phyloP scores from a whole-genome alignment of 1,140 invertebrate species.

The Drosophila orena region DNA sequence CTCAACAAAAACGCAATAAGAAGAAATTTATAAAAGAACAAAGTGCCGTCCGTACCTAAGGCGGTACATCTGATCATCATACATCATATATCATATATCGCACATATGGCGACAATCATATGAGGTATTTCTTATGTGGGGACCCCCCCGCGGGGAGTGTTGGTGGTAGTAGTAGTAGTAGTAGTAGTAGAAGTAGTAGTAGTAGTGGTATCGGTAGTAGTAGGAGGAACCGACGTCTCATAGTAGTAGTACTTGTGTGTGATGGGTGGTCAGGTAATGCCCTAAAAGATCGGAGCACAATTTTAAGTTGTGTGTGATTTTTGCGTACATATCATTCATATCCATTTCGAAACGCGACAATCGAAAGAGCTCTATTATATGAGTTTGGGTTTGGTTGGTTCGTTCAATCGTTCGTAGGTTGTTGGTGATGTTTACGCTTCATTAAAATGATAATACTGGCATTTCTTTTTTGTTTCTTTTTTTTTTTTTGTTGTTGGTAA shows the following conservation, averaged over 20 bases:
- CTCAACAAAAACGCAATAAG: slow-evolving; percentile 82
- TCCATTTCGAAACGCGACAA: slow-evolving; percentile 6
- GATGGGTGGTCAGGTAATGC: slow-evolving; percentile 64
- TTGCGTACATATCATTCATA: slow-evolving; percentile 4
- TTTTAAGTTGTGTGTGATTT: slow-evolving; percentile 49
- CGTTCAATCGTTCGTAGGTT: slow-evolving; percentile 9
- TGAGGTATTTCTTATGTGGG: slow-evolving; percentile 26
- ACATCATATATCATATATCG: slow-evolving; percentile 36
- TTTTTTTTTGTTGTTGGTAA: slow-evolving; percentile 15
- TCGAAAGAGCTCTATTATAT: neutral
- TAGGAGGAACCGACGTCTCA: slow-evolving; percentile 50
- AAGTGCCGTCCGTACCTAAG: slow-evolving; percentile 75
- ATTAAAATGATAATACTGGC: slow-evolving; percentile 35
- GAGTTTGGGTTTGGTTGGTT: neutral
- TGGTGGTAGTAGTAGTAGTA: slow-evolving; percentile 34
- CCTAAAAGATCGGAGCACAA: slow-evolving; percentile 80
- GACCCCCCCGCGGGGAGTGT: slow-evolving; percentile 21
- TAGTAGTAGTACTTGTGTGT: slow-evolving; percentile 43
- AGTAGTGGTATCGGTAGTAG: slow-evolving; percentile 32
- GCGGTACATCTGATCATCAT: slow-evolving; percentile 65
- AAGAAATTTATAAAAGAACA: slow-evolving; percentile 78
- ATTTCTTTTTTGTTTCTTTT: slow-evolving; percentile 1
- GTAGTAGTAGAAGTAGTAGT: slow-evolving; percentile 36
- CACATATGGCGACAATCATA: slow-evolving; percentile 21
- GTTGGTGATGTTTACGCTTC: slow-evolving; percentile 10